Conservation (phyloP, 2,113 vertebrate species). For the Chaetorhynchus papuensis region DNA sequence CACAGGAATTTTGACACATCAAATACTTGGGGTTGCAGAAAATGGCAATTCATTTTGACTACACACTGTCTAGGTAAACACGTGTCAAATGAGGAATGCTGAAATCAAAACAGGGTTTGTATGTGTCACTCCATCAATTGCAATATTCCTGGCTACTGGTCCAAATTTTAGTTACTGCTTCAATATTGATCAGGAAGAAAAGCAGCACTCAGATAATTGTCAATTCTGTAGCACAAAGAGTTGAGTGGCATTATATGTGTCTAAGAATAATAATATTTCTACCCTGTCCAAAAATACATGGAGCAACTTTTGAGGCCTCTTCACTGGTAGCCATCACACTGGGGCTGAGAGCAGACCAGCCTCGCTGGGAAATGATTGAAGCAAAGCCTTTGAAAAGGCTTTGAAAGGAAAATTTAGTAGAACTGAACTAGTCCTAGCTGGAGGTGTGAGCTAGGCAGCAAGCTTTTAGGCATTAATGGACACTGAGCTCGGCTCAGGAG, state of each 20-base stretch:
- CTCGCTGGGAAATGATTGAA: neutral
- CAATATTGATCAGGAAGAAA: neutral
- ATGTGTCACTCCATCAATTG: neutral
- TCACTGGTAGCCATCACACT: neutral
- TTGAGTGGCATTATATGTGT: neutral
- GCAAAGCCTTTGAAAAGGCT: neutral
- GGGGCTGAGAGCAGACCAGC: neutral
- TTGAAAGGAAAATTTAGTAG: neutral
- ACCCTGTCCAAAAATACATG: neutral
- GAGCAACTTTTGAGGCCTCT: neutral
- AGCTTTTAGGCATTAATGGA: neutral
- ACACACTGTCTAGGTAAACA: neutral
- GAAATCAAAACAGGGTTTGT: neutral
- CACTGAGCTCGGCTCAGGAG: neutral
- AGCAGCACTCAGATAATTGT: neutral
- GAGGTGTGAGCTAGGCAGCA: neutral
- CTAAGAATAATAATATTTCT: neutral
- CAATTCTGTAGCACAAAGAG: neutral
- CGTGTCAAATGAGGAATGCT: slow-evolving; percentile 14
- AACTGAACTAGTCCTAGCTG: neutral
- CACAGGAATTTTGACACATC: neutral
- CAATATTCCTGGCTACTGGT: neutral
- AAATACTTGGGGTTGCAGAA: neutral
- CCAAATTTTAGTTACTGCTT: neutral
- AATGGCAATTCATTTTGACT: neutral